Evolutionary conservation across 2,113 vertebrate species (phyloP).

Genomic region (Upupa epops): DNA sequence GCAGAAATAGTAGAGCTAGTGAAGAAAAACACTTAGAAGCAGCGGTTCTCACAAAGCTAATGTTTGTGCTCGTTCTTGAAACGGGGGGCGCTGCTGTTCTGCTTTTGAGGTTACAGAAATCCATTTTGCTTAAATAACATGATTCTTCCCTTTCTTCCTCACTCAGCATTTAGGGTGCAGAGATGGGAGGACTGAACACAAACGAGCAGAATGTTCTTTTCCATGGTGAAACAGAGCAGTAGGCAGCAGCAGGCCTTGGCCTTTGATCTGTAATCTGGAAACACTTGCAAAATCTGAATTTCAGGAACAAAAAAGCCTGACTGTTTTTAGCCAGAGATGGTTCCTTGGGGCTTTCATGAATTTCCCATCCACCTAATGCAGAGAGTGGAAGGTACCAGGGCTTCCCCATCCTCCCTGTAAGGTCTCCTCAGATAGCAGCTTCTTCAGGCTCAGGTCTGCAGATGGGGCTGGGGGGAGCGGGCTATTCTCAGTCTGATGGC

Average conservation of each 20-base stretch:
- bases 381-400: not conserved
- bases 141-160: not conserved
- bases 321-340: not conserved
- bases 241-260: not conserved
- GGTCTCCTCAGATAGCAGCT: not conserved
- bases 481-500: not conserved
- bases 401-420: not conserved
- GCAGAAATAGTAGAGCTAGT: not conserved
- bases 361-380: not conserved
- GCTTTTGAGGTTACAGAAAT: not conserved
- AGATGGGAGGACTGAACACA: not conserved
- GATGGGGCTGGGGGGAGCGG: not conserved
- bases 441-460: not conserved
- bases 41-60: not conserved
- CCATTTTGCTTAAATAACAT: fast-evolving
- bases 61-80: not conserved
- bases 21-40: no score
- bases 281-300: not conserved
- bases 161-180: fast-evolving
- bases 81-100: not conserved
- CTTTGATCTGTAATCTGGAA: not conserved
- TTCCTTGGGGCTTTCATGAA: not conserved
- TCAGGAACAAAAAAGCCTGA: not conserved
- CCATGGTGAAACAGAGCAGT: not conserved
- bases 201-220: not conserved